Conservation (phyloP, 2,888 invertebrate genomes). For the Venusia cambrica region DNA sequence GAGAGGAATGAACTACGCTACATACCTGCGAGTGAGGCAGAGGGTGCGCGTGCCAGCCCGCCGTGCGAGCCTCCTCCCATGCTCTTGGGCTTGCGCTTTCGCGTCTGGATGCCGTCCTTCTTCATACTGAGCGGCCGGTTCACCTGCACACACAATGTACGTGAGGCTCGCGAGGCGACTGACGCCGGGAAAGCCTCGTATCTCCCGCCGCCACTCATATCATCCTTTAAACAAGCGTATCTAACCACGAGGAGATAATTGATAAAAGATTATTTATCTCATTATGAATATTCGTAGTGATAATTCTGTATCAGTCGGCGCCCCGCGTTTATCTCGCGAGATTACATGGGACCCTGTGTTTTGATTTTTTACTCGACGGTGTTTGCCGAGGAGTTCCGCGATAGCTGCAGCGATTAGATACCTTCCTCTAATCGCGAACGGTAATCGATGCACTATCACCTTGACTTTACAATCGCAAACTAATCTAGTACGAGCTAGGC, state of each 20-base stretch:
- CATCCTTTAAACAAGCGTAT: slow-evolving; percentile 79
- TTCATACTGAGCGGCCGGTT: slow-evolving; percentile 98
- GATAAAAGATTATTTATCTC: slow-evolving; percentile 81
- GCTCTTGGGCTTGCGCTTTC: slow-evolving; percentile 95
- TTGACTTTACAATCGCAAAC: too few relatives aligned
- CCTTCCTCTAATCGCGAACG: slow-evolving; percentile 33
- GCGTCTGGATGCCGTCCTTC: slow-evolving; percentile 98
- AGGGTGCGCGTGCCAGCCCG: slow-evolving; percentile 45
- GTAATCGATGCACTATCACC: slow-evolving; percentile 18
- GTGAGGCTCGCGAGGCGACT: slow-evolving; percentile 5
- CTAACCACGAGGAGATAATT: slow-evolving; percentile 75
- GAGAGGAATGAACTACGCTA: too few relatives aligned
- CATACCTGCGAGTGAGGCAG: slow-evolving; percentile 57
- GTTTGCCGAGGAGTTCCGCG: slow-evolving; percentile 80
- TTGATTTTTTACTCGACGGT: slow-evolving; percentile 76
- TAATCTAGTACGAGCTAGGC: too few relatives aligned
- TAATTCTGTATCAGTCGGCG: slow-evolving; percentile 80
- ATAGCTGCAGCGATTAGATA: slow-evolving; percentile 75
- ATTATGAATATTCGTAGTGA: slow-evolving; percentile 80
- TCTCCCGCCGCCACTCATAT: slow-evolving; percentile 66
- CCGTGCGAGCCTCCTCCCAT: slow-evolving; percentile 67
- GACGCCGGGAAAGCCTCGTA: slow-evolving; percentile 63
- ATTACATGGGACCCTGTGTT: slow-evolving; percentile 80
- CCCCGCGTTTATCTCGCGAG: slow-evolving; percentile 78
- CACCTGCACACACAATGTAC: slow-evolving; percentile 81